Conservation (phyloP, 2,797 vertebrate genomes). For the Ptychadena robeensis region DNA sequence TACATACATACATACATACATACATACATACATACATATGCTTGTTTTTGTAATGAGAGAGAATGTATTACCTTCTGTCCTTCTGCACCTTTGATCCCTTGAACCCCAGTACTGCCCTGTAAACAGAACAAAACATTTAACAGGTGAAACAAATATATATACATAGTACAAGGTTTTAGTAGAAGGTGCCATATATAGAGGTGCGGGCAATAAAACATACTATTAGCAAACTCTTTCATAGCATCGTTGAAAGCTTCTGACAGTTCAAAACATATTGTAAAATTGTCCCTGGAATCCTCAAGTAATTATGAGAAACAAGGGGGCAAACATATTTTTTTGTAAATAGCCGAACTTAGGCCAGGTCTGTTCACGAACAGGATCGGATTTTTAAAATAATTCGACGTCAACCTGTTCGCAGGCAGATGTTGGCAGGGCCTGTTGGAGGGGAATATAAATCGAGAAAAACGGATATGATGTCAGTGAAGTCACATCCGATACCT, state of each 20-base stretch:
- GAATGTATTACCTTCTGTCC: constrained; percentile 70
- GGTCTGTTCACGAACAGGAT: too few relatives aligned
- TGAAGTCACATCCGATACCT: too few relatives aligned
- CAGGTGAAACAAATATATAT: background rate
- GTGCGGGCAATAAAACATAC: background rate
- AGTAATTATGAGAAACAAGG: too few relatives aligned
- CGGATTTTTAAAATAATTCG: too few relatives aligned
- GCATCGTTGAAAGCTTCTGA: background rate
- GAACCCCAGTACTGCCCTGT: constrained; percentile 76
- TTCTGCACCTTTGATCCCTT: constrained; percentile 73
- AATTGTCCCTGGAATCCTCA: too few relatives aligned
- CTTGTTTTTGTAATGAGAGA: background rate
- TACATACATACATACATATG: background rate
- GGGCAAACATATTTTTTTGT: too few relatives aligned
- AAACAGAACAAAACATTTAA: constrained; percentile 48
- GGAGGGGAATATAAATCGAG: too few relatives aligned
- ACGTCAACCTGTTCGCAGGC: too few relatives aligned
- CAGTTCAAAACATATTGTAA: background rate
- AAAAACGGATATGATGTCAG: too few relatives aligned
- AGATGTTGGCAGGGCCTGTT: too few relatives aligned
- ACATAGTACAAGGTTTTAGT: background rate
- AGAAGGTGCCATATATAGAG: background rate
- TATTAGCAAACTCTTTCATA: background rate
- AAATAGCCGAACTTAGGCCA: too few relatives aligned
- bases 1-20: too few relatives aligned